Evolutionary conservation across 2,797 vertebrate genomes (phyloP).

Genomic region (Astyanax mexicanus): DNA sequence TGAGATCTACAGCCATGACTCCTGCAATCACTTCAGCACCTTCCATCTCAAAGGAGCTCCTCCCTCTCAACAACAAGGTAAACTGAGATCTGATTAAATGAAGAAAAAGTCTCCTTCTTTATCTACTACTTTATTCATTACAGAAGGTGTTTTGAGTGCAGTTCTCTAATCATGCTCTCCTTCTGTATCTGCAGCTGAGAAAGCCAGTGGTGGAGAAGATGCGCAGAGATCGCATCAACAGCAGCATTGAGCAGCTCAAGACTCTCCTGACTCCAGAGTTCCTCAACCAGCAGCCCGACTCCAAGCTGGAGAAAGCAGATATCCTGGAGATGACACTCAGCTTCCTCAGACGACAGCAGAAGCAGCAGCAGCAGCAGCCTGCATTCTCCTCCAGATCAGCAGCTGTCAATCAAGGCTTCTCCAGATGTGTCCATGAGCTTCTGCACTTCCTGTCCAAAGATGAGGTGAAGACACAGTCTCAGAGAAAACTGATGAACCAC

Average conservation of each 20-base stretch:
- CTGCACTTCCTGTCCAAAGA: constrained; percentile 65
- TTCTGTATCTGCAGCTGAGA: constrained; percentile 38
- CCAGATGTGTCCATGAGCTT: constrained; percentile 51
- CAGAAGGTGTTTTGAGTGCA: not conserved
- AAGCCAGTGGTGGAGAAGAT: constrained; percentile 58
- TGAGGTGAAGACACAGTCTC: constrained; percentile 50
- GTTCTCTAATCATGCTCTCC: constrained; percentile 1
- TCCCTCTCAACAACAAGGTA: constrained; percentile 75
- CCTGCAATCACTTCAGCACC: constrained; percentile 71
- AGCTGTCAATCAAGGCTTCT: constrained; percentile 49
- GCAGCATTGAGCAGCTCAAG: constrained; percentile 68
- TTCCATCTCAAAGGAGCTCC: constrained; percentile 66
- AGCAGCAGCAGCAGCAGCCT: too few relatives aligned
- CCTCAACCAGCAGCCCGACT: constrained; percentile 72
- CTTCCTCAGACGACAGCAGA: constrained; percentile 64
- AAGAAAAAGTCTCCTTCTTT: not conserved
- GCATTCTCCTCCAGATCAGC: constrained; percentile 56
- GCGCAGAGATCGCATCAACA: constrained; percentile 59
- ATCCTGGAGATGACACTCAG: constrained; percentile 82
- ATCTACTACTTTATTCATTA: not conserved
- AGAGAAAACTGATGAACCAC: constrained; percentile 60
- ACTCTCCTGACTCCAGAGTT: constrained; percentile 75
- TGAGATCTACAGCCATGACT: constrained; percentile 74
- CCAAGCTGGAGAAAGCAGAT: constrained; percentile 84
- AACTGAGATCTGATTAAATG: constrained; percentile 40